phyloP scores from a whole-genome alignment of 1,140 invertebrate species.

The Cecropterus lyciades region DNA sequence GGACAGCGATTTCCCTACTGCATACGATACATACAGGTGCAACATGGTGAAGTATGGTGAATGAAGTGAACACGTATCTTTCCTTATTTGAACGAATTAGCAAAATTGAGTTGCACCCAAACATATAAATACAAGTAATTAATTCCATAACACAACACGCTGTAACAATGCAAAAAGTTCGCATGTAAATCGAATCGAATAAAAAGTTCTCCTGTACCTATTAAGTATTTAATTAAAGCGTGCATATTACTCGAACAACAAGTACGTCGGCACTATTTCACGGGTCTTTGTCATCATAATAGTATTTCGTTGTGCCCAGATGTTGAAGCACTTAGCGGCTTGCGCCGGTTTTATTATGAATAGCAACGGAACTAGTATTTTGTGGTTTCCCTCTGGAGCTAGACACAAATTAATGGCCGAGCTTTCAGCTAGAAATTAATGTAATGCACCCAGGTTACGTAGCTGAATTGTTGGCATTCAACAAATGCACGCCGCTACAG shows the following conservation, averaged over 20 bases:
- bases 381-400: constrained; percentile 75
- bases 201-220: constrained; percentile 10
- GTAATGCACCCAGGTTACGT: constrained; percentile 80
- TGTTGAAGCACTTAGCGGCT: constrained; percentile 80
- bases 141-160: no score
- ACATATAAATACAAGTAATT: no score
- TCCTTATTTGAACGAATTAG: no score
- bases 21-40: no score
- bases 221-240: constrained; percentile 38
- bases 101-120: no score
- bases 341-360: constrained; percentile 80
- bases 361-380: constrained; percentile 81
- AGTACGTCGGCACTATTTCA: constrained; percentile 58
- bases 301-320: constrained; percentile 75
- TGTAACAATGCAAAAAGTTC: constrained; percentile 39
- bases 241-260: constrained; percentile 32
- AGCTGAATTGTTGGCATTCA: constrained; percentile 74
- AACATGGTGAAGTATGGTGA: no score
- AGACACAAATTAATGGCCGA: constrained; percentile 80
- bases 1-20: no score
- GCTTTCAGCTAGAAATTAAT: constrained; percentile 82
- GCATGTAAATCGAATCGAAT: constrained; percentile 15
- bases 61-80: no score
- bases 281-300: constrained; percentile 72
- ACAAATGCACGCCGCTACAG: constrained; percentile 50